Conservation (phyloP, 2,113 vertebrate species). For the Halcyon malimbica region DNA sequence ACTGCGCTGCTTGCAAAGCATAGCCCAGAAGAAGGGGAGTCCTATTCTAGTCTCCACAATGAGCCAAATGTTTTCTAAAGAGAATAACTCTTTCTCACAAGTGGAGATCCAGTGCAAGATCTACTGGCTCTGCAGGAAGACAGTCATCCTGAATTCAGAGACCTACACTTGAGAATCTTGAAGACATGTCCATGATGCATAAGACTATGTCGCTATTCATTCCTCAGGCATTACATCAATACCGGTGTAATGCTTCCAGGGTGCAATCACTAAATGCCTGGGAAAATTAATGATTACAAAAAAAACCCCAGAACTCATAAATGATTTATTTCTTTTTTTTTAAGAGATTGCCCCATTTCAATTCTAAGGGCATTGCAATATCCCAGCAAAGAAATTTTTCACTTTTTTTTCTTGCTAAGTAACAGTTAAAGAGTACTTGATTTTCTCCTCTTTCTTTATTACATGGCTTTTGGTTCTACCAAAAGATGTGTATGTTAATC, state of each 20-base stretch:
- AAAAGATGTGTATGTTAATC: neutral
- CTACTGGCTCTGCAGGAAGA: neutral
- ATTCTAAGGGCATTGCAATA: neutral
- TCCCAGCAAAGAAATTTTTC: neutral
- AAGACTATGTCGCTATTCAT: neutral
- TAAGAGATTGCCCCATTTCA: neutral
- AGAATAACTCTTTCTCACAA: neutral
- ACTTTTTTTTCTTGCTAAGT: neutral
- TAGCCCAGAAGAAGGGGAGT: neutral
- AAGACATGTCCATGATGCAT: neutral
- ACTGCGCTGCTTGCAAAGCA: neutral
- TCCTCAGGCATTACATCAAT: neutral
- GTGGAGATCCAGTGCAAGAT: neutral
- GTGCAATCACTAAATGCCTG: neutral
- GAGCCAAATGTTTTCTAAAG: neutral
- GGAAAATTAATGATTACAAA: neutral
- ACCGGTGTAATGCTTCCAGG: neutral
- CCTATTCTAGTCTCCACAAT: neutral
- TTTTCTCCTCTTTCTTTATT: neutral
- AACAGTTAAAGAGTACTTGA: neutral
- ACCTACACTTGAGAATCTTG: neutral
- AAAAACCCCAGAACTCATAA: neutral
- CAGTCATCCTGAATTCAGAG: neutral
- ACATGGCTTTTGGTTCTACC: neutral
- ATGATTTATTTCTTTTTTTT: neutral